Evolutionary conservation across 1,140 invertebrate species (phyloP), one percentile per base, ranked within the genome.

Genomic region (Microplitis demolitor): DNA sequence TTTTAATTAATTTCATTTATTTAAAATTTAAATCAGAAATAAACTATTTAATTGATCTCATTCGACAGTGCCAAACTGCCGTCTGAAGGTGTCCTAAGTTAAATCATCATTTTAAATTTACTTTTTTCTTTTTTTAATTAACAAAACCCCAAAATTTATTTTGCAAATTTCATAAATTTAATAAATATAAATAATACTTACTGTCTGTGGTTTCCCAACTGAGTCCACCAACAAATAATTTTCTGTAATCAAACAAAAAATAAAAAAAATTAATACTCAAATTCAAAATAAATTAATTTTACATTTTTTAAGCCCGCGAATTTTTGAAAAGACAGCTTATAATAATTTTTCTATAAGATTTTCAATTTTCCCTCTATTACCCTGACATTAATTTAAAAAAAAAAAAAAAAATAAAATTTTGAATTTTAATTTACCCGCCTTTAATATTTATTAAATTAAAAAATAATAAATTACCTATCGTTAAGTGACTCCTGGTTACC

Each of bases 201-300:
- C 97, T 97, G 88, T 98, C 96, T 85, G 95, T 95, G 24, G 97
- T 98, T 90, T 98, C 96, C 96, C 97, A 98, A 90, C 96, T 98
- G 74, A 98, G 89, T 73, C 96, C 97, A 83, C 97, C 97, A 88
- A 98, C 96, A 92, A 98, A 98, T 77, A 98, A 91, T 92, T 98
- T 98, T 90, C 97, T 98, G 92, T 80, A 93, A 95, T 64, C n/a
- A 88, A 82, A 87, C n/a, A 85, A 85, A 87, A 88, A 84, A 85
- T 78, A 80, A 60, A 76, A 67, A 74, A 60, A 31, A 54, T 61
- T 73, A 73, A 56, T 66, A 71, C 5, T 54, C 3, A 4, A 66
- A 51, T 6, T n/a, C 9, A 39, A 31, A 60, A 31, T 33, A 4
- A 24, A 24, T 24, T 24, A 0, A 24, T 24, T 24, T 24, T 2